phyloP scores from a whole-genome alignment of 2,888 invertebrate species.

The Pelosia muscerda region DNA sequence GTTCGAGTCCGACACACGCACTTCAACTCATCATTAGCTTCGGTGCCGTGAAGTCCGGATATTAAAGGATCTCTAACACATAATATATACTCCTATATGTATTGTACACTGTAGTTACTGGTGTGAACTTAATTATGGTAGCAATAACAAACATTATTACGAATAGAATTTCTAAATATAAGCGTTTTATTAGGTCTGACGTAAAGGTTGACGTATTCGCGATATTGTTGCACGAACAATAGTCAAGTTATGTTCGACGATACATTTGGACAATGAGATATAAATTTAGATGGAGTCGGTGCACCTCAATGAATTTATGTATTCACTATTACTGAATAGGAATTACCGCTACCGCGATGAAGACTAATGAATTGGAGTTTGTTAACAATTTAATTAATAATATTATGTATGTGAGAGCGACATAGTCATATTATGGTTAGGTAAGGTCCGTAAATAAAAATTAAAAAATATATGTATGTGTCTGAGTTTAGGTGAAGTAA shows the following conservation, averaged over 20 bases:
- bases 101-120: constrained; percentile 19
- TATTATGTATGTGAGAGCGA: too few species aligned
- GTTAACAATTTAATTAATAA: too few species aligned
- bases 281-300: constrained; percentile 11
- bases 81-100: background rate
- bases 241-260: background rate
- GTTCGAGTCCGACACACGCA: too few species aligned
- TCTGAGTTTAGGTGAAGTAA: too few species aligned
- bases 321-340: background rate
- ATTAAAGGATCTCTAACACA: too few species aligned
- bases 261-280: background rate
- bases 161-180: constrained; percentile 46
- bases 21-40: too few species aligned
- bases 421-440: too few species aligned
- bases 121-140: constrained; percentile 38
- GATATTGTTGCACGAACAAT: constrained; percentile 37
- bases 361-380: background rate
- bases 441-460: too few species aligned
- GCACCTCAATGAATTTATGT: background rate
- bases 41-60: too few species aligned
- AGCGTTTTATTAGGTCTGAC: constrained; percentile 43
- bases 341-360: background rate
- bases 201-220: constrained; percentile 42
- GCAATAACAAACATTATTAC: constrained; percentile 41
- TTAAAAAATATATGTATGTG: too few species aligned